phyloP scores from a whole-genome alignment of 2,797 vertebrate species.

The Pseudopleuronectes americanus region DNA sequence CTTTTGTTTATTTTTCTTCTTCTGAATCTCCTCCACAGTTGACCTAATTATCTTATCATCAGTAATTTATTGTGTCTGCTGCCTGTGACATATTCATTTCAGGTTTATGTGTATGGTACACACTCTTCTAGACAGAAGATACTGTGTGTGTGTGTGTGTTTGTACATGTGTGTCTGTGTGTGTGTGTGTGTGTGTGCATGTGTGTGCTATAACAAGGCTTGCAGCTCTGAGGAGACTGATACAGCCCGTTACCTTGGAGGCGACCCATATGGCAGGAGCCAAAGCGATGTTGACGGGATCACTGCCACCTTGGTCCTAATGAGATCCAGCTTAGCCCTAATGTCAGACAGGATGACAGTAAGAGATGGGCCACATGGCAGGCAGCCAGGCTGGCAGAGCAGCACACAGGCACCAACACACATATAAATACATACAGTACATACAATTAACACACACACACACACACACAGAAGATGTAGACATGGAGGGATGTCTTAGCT shows the following conservation, averaged over 20 bases:
- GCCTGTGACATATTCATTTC: conserved; percentile 52
- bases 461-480: neutral
- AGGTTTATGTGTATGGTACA: conserved; percentile 38
- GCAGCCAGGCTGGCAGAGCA: conserved; percentile 56
- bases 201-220: conserved; percentile 63
- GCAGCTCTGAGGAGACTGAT: conserved; percentile 71
- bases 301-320: conserved; percentile 85
- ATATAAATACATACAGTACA: conserved; percentile 2
- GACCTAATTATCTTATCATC: conserved; percentile 36
- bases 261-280: conserved; percentile 81
- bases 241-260: conserved; percentile 79
- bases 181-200: conserved; percentile 53
- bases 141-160: conserved; percentile 41
- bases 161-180: conserved; percentile 44
- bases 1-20: conserved; percentile 25
- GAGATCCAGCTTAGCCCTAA: conserved; percentile 85
- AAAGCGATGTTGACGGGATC: conserved; percentile 82
- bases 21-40: conserved; percentile 13
- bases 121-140: conserved; percentile 42
- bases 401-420: conserved; percentile 20
- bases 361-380: conserved; percentile 80
- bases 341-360: conserved; percentile 84
- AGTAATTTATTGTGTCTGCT: conserved; percentile 22
- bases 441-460: conserved; percentile 14
- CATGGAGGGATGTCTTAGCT: conserved; percentile 16